These are phyloP conservation scores for Danaus chrysippus DNA, from an alignment of 2,888 invertebrate species.

Conservation along the genomic window DNA sequence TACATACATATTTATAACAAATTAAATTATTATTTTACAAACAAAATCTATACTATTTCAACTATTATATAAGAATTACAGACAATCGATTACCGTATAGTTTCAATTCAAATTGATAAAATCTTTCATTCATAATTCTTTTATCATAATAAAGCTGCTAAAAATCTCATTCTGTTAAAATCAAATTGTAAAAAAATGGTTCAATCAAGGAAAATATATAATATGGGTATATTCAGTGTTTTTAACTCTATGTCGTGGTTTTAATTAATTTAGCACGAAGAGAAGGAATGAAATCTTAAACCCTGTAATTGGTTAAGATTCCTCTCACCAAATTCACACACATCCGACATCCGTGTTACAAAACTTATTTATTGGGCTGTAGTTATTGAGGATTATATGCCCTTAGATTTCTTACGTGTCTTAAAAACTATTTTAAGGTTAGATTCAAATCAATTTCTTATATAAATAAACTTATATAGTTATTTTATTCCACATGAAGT, in stretches of 20 bases:
- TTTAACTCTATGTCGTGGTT: conserved; percentile 27
- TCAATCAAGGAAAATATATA: not conserved
- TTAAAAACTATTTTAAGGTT: not conserved
- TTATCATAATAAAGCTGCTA: too few species aligned
- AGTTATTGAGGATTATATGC: not conserved
- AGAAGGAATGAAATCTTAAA: conserved; percentile 38
- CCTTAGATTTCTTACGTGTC: not conserved
- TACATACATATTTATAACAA: not conserved
- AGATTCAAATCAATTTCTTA: not conserved
- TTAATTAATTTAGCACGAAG: conserved; percentile 39
- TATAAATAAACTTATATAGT: not conserved
- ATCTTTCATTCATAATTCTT: too few species aligned
- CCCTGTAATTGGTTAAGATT: conserved; percentile 42
- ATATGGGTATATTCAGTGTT: conserved; percentile 24
- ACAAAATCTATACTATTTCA: too few species aligned
- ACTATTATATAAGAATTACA: too few species aligned
- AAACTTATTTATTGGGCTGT: conserved; percentile 13
- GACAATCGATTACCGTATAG: too few species aligned
- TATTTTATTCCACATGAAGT: not conserved
- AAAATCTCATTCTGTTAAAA: too few species aligned
- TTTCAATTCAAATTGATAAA: too few species aligned
- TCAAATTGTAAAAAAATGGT: too few species aligned
- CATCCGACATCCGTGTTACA: conserved; percentile 17
- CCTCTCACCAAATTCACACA: conserved; percentile 27
- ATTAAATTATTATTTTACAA: not conserved